phyloP scores from a whole-genome alignment of 2,797 vertebrate species.

The Helarctos malayanus region DNA sequence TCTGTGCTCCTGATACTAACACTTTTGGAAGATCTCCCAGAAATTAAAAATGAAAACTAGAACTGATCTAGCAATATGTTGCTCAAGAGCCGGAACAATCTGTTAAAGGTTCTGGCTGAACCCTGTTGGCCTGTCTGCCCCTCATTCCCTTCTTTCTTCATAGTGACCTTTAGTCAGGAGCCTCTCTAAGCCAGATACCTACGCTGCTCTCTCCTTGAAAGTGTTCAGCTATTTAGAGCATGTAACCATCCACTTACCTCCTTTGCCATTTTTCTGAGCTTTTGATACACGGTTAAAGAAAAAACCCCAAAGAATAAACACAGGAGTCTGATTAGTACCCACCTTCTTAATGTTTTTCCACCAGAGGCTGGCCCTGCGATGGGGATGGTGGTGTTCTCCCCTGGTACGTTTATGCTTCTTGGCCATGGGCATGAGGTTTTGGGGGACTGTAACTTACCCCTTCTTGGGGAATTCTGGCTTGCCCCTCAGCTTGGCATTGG shows the following conservation, averaged over 20 bases:
- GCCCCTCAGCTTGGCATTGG: slow-evolving; percentile 46
- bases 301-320: background rate
- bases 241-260: background rate
- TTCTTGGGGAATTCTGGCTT: slow-evolving; percentile 49
- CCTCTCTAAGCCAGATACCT: background rate
- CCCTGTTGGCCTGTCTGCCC: background rate
- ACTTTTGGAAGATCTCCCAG: slow-evolving; percentile 61
- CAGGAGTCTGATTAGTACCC: background rate
- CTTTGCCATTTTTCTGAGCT: background rate
- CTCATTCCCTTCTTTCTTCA: background rate
- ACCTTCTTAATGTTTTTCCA: background rate
- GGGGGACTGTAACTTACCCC: background rate
- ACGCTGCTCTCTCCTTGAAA: slow-evolving; percentile 21
- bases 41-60: slow-evolving; percentile 63
- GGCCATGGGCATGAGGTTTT: background rate
- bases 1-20: background rate
- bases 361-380: background rate
- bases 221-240: background rate
- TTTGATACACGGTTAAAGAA: slow-evolving; percentile 45
- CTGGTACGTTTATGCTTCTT: slow-evolving; percentile 19
- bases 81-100: slow-evolving; percentile 20
- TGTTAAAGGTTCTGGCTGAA: slow-evolving; percentile 36
- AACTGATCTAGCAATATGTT: slow-evolving; percentile 37
- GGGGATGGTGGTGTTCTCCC: background rate
- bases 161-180: background rate